phyloP scores from a whole-genome alignment of 2,888 invertebrate genomes.

The Aricia artaxerxes region DNA sequence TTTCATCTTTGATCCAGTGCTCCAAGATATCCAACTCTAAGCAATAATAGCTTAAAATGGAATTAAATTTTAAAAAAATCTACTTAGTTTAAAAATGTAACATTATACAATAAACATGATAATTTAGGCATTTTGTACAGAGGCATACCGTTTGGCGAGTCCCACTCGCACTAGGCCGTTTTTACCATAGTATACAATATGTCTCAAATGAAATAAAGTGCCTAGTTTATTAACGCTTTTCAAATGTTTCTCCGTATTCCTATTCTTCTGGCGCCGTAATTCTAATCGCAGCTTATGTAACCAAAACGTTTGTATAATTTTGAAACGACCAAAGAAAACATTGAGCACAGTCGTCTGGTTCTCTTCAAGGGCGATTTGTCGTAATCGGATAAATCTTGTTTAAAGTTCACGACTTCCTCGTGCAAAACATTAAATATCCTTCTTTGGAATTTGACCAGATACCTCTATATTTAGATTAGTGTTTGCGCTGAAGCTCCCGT shows the following conservation, averaged over 20 bases:
- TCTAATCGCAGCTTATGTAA: slow-evolving; percentile 49
- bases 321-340: slow-evolving; percentile 64
- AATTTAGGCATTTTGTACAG: background rate
- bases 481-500: slow-evolving; percentile 37
- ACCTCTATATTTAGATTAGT: slow-evolving; percentile 46
- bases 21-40: no score
- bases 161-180: background rate
- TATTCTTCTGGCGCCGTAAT: background rate
- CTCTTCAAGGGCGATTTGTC: slow-evolving; percentile 61
- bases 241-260: background rate
- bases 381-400: slow-evolving; percentile 66
- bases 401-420: slow-evolving; percentile 60
- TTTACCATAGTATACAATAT: no score
- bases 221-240: background rate
- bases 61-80: no score
- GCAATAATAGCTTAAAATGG: no score
- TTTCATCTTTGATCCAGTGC: no score
- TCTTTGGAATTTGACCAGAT: slow-evolving; percentile 48
- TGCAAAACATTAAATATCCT: slow-evolving; percentile 50
- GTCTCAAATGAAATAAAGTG: no score
- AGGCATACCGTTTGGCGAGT: background rate
- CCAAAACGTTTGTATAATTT: slow-evolving; percentile 49
- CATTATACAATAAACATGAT: background rate
- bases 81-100: background rate
- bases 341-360: slow-evolving; percentile 58